A percentile compares a stretch with the other conserved stretches of the same genome.
phyloP scores from a whole-genome alignment of 2,113 vertebrate genomes.

The Phocoena sinus region DNA sequence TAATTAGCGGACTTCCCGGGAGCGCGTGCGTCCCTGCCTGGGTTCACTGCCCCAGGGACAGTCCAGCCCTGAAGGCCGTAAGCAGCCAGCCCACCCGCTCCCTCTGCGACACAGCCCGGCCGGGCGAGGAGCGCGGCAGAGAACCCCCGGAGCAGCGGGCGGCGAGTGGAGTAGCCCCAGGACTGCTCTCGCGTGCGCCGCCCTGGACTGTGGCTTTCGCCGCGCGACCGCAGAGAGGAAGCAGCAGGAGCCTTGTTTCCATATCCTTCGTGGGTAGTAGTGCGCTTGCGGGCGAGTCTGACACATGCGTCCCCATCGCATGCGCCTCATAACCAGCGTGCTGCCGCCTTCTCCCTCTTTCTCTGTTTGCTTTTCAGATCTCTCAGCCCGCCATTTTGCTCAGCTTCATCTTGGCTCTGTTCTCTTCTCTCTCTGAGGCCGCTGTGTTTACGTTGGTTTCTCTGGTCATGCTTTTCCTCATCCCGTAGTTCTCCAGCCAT shows the following conservation, averaged over 20 bases:
- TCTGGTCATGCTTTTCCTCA: constrained; percentile 92
- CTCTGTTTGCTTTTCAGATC: constrained; percentile 90
- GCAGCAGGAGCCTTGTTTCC: constrained; percentile 82
- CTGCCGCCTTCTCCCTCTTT: constrained; percentile 87
- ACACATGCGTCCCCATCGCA: constrained; percentile 94
- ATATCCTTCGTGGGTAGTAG: constrained; percentile 84
- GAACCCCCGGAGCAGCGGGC: constrained; percentile 70
- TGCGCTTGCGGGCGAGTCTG: constrained; percentile 87
- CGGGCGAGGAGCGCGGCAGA: constrained; percentile 53
- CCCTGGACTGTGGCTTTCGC: constrained; percentile 79
- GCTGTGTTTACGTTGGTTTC: constrained; percentile 94
- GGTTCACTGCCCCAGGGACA: constrained; percentile 63
- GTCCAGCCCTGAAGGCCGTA: constrained; percentile 61
- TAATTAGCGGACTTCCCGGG: constrained; percentile 71
- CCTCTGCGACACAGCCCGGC: constrained; percentile 68
- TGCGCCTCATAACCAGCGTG: constrained; percentile 94
- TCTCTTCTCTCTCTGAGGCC: constrained; percentile 90
- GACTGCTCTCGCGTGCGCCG: constrained; percentile 76
- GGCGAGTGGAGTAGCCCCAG: constrained; percentile 72
- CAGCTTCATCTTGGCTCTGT: constrained; percentile 90
- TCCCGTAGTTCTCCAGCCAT: constrained; percentile 87
- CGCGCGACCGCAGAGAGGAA: constrained; percentile 80
- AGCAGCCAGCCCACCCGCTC: constrained; percentile 31
- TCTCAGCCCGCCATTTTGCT: constrained; percentile 94
- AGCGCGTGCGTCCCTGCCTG: constrained; percentile 52